These are phyloP conservation scores for Crioceris asparagi DNA, from an alignment of 2,888 invertebrate genomes.

Conservation along the genomic window DNA sequence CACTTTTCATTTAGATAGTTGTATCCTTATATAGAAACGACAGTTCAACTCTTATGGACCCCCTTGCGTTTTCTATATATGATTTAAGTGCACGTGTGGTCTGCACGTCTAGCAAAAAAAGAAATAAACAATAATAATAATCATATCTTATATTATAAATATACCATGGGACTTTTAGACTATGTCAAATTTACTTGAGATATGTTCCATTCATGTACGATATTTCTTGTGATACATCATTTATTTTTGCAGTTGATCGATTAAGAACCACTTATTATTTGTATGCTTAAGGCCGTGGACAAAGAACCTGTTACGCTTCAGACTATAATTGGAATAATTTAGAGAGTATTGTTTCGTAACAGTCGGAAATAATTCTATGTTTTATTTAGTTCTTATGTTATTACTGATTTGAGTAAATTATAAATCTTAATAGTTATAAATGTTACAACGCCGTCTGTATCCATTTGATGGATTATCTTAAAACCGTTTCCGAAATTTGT, in stretches of 20 bases:
- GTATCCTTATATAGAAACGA: not conserved
- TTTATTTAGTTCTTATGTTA: no score
- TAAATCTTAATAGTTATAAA: no score
- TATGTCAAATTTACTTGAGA: slow-evolving; percentile 20
- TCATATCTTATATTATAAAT: slow-evolving; percentile 6
- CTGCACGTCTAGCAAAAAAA: slow-evolving; percentile 4
- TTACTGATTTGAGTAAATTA: no score
- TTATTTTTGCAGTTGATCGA: slow-evolving; percentile 17
- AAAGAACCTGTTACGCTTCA: slow-evolving; percentile 15
- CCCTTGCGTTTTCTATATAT: not conserved
- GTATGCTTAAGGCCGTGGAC: slow-evolving; percentile 12
- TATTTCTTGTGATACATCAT: slow-evolving; percentile 17
- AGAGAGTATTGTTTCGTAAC: no score
- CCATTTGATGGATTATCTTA: no score
- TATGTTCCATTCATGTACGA: slow-evolving; percentile 19
- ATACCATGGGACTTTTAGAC: slow-evolving; percentile 11
- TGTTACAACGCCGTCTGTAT: no score
- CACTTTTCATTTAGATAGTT: no score
- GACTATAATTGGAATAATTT: no score
- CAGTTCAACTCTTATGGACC: not conserved
- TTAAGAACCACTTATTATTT: slow-evolving; percentile 16
- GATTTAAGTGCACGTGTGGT: slow-evolving; percentile 13
- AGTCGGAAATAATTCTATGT: no score
- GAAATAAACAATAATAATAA: slow-evolving; percentile 7
- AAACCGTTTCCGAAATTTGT: no score